A percentile compares a stretch with the other conserved stretches of the same genome.
Evolutionary conservation across 2,797 vertebrate species (phyloP).

Genomic region (Danio albolineatus): DNA sequence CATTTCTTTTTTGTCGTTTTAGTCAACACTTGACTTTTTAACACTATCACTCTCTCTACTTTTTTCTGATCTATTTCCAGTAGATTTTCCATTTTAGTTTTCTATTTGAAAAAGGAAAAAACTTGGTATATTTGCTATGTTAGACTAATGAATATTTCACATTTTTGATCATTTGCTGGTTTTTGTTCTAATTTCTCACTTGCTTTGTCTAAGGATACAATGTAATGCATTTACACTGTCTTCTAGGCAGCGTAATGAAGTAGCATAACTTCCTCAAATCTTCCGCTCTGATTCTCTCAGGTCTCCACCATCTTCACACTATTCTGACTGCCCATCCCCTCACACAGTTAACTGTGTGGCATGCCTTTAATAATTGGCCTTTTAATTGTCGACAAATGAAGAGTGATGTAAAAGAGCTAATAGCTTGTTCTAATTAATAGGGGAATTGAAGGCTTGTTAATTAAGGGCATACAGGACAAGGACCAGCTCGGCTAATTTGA

Average conservation of each 20-base stretch:
- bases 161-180: too few species aligned
- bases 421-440: conserved; percentile 92
- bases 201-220: too few species aligned
- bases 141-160: too few species aligned
- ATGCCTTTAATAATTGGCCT: conserved; percentile 89
- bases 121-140: too few species aligned
- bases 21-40: too few species aligned
- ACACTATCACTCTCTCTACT: too few species aligned
- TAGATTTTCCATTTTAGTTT: too few species aligned
- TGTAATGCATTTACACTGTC: conserved; percentile 33
- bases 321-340: conserved; percentile 65
- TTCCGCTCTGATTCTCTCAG: conserved; percentile 43
- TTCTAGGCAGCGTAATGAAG: conserved; percentile 57
- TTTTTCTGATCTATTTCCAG: too few species aligned
- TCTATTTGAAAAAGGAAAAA: too few species aligned
- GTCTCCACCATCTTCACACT: conserved; percentile 58
- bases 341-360: conserved; percentile 81
- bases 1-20: too few species aligned
- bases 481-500: conserved; percentile 84
- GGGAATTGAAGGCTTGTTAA: conserved; percentile 90
- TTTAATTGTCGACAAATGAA: conserved; percentile 92
- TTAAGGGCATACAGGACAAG: conserved; percentile 95
- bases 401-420: conserved; percentile 92
- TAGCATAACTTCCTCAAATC: conserved; percentile 47
- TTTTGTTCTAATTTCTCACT: too few species aligned